Percentiles rank a stretch among this genome's conserved stretches.
phyloP scores from a whole-genome alignment of 2,888 invertebrate species.

The Pseudococcus longispinus region DNA sequence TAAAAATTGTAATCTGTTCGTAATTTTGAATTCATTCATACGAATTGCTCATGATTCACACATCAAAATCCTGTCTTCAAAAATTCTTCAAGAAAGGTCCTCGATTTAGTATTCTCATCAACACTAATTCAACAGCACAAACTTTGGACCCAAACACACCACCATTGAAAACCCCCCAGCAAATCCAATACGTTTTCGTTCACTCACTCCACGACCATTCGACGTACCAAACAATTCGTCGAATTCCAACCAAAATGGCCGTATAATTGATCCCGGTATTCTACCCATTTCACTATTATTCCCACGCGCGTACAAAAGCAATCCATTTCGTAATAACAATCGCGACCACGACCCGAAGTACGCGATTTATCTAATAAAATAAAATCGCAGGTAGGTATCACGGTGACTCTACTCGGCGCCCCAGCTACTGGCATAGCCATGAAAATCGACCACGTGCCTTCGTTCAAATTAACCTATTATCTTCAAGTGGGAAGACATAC shows the following conservation, averaged over 20 bases:
- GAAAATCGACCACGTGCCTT: neutral
- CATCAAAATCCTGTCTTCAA: too few relatives aligned
- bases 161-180: neutral
- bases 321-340: neutral
- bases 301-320: neutral
- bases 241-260: neutral
- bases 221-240: neutral
- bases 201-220: neutral
- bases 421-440: neutral
- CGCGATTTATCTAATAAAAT: neutral
- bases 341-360: neutral
- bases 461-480: slow-evolving; percentile 9
- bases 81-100: too few relatives aligned
- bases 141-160: too few relatives aligned
- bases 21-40: too few relatives aligned
- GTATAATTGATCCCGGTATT: neutral
- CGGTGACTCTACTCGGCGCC: neutral
- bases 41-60: too few relatives aligned
- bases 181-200: neutral
- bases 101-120: too few relatives aligned
- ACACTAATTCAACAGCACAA: too few relatives aligned
- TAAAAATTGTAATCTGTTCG: too few relatives aligned
- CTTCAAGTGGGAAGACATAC: neutral
- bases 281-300: neutral
- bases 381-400: neutral